Percentiles rank a stretch among this genome's conserved stretches.
Evolutionary conservation across 2,113 vertebrate species (phyloP).

Genomic region (Eulacestoma nigropectus): DNA sequence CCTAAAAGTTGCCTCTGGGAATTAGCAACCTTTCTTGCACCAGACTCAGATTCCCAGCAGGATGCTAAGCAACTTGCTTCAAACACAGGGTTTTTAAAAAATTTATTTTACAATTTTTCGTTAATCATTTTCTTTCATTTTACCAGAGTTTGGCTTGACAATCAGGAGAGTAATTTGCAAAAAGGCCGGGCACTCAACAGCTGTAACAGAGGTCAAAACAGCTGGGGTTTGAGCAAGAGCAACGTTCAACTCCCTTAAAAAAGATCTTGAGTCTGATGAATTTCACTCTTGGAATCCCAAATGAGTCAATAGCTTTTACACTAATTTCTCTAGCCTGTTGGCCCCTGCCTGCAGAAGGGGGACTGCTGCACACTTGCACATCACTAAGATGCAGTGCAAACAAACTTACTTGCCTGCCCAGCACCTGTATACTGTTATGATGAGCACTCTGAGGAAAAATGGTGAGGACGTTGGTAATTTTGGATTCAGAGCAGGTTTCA

Average conservation of each 20-base stretch:
- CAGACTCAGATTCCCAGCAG: neutral
- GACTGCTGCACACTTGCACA: neutral
- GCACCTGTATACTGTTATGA: neutral
- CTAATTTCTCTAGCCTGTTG: neutral
- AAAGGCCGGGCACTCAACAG: neutral
- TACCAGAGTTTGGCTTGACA: neutral
- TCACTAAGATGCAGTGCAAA: neutral
- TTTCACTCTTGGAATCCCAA: neutral
- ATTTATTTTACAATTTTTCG: neutral
- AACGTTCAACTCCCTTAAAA: neutral
- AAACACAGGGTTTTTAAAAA: neutral
- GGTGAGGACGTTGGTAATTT: neutral
- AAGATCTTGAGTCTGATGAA: neutral
- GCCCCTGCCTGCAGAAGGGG: neutral
- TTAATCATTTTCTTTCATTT: neutral
- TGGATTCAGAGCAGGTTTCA: neutral
- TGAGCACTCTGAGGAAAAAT: neutral
- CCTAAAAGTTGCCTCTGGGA: neutral
- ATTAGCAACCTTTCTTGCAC: neutral
- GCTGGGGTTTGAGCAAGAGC: neutral
- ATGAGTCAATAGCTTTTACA: neutral
- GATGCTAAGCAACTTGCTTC: neutral
- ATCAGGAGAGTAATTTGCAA: neutral
- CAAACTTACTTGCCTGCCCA: neutral
- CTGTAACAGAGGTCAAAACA: neutral